These are phyloP conservation scores for Dynastes tityus DNA, from an alignment of 2,888 invertebrate genomes.

Conservation along the genomic window DNA sequence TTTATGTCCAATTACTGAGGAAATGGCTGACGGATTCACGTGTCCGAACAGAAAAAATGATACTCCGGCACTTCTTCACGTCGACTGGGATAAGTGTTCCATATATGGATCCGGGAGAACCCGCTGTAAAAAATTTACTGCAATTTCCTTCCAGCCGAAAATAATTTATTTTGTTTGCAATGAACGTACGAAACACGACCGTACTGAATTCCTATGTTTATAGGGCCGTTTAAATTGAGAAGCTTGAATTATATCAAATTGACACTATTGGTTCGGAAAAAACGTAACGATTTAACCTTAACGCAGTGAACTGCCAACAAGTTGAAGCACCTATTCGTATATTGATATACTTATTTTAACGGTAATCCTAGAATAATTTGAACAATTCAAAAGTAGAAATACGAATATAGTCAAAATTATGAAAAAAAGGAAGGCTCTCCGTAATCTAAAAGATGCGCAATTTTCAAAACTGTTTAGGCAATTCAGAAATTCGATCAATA, in stretches of 20 bases:
- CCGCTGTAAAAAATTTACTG: conserved; percentile 43
- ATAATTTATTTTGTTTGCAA: conserved; percentile 40
- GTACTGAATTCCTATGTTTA: conserved; percentile 19
- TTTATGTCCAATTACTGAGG: conserved; percentile 50
- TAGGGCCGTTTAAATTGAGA: conserved; percentile 12
- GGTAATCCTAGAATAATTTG: too few relatives aligned
- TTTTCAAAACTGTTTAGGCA: too few relatives aligned
- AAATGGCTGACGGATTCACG: conserved; percentile 42
- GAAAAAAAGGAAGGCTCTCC: too few relatives aligned
- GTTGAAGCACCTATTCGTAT: neutral
- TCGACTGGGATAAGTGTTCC: conserved; percentile 43
- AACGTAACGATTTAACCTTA: neutral
- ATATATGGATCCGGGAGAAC: conserved; percentile 37
- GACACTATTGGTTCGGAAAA: neutral
- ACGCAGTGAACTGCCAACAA: neutral
- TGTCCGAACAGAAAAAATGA: conserved; percentile 47
- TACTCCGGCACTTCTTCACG: conserved; percentile 32
- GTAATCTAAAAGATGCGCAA: too few relatives aligned
- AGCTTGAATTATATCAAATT: conserved; percentile 14
- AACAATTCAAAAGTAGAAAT: too few relatives aligned
- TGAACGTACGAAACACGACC: conserved; percentile 22
- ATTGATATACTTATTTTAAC: neutral
- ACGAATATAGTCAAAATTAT: too few relatives aligned
- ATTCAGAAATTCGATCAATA: too few relatives aligned
- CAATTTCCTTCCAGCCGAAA: conserved; percentile 41